Evolutionary conservation across 2,888 invertebrate species (phyloP).

Genomic region (Brassicogethes aeneus): DNA sequence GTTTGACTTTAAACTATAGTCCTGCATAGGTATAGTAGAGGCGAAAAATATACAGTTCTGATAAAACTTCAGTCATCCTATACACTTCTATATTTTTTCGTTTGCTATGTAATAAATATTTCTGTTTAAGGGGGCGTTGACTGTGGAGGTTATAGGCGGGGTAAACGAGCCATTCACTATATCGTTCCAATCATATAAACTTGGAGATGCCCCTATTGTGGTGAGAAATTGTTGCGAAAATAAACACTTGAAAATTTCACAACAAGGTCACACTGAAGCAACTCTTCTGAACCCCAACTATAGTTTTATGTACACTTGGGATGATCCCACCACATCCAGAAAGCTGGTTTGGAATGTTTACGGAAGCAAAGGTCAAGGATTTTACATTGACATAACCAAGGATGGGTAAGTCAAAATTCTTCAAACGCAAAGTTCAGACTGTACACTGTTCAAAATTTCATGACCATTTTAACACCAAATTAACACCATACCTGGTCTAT

Average conservation of each 20-base stretch:
- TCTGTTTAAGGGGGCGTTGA: slow-evolving; percentile 56
- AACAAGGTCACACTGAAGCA: slow-evolving; percentile 53
- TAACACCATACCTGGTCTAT: too few species aligned
- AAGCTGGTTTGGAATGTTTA: slow-evolving; percentile 75
- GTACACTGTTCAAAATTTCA: too few species aligned
- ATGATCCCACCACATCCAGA: slow-evolving; percentile 66
- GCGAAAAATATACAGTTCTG: too few species aligned
- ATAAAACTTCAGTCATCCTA: too few species aligned
- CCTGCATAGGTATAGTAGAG: too few species aligned
- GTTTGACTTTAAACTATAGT: too few species aligned
- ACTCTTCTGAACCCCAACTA: slow-evolving; percentile 68
- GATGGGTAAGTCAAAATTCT: slow-evolving; percentile 44
- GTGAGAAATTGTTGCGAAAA: slow-evolving; percentile 80
- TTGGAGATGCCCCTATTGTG: slow-evolving; percentile 73
- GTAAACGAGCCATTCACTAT: slow-evolving; percentile 64
- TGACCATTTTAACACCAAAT: too few species aligned
- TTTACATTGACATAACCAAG: slow-evolving; percentile 61
- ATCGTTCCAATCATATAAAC: slow-evolving; percentile 62
- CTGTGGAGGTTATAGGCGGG: slow-evolving; percentile 66
- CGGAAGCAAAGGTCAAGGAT: slow-evolving; percentile 66
- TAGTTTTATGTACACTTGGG: slow-evolving; percentile 75
- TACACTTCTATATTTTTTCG: too few species aligned
- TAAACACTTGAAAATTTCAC: slow-evolving; percentile 70
- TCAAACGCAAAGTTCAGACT: not conserved
- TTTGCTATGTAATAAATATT: too few species aligned